Percentiles rank a stretch among this genome's conserved stretches.
These are phyloP conservation scores for Mya arenaria DNA, from an alignment of 1,140 invertebrate genomes.

Conservation along the genomic window DNA sequence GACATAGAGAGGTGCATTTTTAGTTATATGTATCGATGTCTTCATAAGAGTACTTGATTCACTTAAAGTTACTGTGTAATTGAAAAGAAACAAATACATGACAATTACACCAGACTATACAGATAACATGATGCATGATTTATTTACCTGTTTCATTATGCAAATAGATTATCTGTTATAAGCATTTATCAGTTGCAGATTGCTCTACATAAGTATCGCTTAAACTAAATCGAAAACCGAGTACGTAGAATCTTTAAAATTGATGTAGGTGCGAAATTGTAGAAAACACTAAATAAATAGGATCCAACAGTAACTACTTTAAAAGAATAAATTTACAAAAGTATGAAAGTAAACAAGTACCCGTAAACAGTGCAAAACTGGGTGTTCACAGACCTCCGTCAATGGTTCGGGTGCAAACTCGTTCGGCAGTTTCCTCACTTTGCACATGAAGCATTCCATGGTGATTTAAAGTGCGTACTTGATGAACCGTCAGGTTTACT, in stretches of 20 bases:
- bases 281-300: neutral
- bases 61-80: no score
- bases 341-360: slow-evolving; percentile 25
- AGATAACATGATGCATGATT: no score
- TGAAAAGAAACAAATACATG: no score
- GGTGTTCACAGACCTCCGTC: slow-evolving; percentile 55
- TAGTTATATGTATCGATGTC: no score
- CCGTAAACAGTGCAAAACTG: slow-evolving; percentile 47
- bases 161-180: no score
- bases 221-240: neutral
- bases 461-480: no score
- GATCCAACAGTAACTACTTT: neutral
- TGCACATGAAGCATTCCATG: slow-evolving; percentile 35
- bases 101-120: no score
- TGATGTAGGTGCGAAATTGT: neutral
- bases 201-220: neutral
- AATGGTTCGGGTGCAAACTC: slow-evolving; percentile 52
- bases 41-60: no score
- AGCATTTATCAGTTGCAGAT: no score
- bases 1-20: no score
- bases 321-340: neutral
- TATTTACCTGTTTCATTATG: no score
- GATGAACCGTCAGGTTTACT: no score
- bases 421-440: slow-evolving; percentile 50
- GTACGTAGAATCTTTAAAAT: neutral